A percentile compares a stretch with the other conserved stretches of the same genome.
phyloP scores from a whole-genome alignment of 2,113 vertebrate genomes.

The Neomonachus schauinslandi region DNA sequence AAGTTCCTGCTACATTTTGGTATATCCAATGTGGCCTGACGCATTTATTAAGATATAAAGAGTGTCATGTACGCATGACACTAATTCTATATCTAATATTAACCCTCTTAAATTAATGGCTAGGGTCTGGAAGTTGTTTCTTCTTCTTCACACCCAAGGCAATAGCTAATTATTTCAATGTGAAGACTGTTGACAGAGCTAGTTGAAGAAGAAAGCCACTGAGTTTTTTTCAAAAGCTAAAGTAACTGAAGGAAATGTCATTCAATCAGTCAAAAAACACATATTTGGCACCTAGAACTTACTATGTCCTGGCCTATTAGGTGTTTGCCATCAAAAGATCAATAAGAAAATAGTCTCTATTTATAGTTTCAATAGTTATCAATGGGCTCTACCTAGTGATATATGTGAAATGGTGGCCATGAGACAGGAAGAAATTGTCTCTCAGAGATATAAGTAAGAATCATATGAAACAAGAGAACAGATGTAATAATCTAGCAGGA shows the following conservation, averaged over 20 bases:
- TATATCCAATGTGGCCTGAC: background rate
- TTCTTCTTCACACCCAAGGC: background rate
- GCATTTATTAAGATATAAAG: constrained; percentile 46
- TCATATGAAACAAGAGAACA: background rate
- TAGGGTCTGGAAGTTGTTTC: background rate
- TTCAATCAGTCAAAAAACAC: background rate
- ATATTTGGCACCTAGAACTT: background rate
- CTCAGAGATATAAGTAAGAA: background rate
- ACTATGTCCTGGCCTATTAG: background rate
- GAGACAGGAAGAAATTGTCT: background rate
- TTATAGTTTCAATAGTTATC: background rate
- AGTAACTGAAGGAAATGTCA: background rate
- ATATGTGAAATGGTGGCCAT: background rate
- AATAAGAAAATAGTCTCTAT: background rate
- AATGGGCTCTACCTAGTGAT: background rate
- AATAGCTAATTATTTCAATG: constrained; percentile 45
- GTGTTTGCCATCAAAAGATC: constrained; percentile 30
- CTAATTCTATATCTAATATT: constrained; percentile 25
- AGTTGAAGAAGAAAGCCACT: constrained; percentile 21
- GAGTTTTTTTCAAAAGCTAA: constrained; percentile 21
- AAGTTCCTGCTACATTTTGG: background rate
- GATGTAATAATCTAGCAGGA: background rate
- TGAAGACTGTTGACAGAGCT: background rate
- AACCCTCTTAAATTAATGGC: constrained; percentile 31
- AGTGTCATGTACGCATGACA: background rate